These are phyloP conservation scores for Lerema accius DNA, from an alignment of 1,140 invertebrate genomes.

Conservation along the genomic window DNA sequence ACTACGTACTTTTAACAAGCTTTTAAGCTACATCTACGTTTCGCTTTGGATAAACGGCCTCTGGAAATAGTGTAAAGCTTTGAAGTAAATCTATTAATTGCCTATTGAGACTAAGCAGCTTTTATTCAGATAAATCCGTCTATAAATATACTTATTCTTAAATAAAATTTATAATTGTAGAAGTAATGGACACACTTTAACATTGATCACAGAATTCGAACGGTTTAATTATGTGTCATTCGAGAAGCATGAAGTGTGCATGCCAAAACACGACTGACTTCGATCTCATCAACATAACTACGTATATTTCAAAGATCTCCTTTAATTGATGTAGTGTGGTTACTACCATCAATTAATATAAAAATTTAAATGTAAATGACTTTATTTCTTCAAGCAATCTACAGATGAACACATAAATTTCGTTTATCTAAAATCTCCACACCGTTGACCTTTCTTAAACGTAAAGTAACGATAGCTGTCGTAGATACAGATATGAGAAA, in stretches of 20 bases:
- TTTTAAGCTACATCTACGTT: not conserved
- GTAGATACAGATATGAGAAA: not conserved
- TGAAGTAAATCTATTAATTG: not conserved
- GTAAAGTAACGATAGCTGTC: conserved; percentile 3
- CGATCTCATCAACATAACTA: not conserved
- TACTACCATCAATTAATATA: not conserved
- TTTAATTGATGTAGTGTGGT: not conserved
- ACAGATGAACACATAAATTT: conserved; percentile 11
- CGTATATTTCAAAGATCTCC: not conserved
- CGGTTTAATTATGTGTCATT: too few species aligned
- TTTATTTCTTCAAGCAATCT: not conserved
- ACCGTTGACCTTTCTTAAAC: conserved; percentile 11
- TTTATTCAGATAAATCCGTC: not conserved
- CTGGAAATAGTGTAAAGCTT: not conserved
- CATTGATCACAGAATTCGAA: too few species aligned
- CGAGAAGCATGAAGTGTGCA: too few species aligned
- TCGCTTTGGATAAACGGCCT: not conserved
- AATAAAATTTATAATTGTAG: not conserved
- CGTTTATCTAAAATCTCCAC: conserved; percentile 16
- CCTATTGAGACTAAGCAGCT: not conserved
- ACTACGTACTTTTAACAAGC: not conserved
- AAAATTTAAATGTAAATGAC: not conserved
- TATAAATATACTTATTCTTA: not conserved
- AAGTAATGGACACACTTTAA: too few species aligned
- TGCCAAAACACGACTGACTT: not conserved